phyloP scores from a whole-genome alignment of 2,888 invertebrate genomes.

The Nymphalis c-album region DNA sequence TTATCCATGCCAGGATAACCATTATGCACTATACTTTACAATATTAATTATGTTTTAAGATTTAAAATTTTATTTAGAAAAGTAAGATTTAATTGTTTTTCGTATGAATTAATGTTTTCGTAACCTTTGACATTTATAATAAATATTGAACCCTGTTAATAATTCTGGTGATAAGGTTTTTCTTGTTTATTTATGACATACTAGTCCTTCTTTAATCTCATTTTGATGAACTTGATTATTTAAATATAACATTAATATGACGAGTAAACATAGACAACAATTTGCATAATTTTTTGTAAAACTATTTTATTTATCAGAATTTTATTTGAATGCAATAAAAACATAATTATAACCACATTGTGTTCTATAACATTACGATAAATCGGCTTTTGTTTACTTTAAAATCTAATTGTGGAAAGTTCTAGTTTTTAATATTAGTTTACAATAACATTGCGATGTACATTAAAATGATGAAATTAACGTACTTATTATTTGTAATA shows the following conservation, averaged over 20 bases:
- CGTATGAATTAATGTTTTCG: conserved; percentile 12
- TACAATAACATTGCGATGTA: conserved; percentile 19
- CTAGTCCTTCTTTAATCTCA: conserved; percentile 10
- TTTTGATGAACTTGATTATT: conserved; percentile 1
- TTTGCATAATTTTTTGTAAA: neutral
- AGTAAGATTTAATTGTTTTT: conserved; percentile 11
- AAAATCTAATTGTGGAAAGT: conserved; percentile 18
- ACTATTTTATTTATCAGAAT: neutral
- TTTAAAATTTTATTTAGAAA: conserved; percentile 18
- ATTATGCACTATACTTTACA: neutral
- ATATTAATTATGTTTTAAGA: conserved; percentile 13
- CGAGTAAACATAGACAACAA: neutral
- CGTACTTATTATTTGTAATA: conserved; percentile 29
- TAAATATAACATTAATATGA: neutral
- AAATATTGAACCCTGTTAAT: conserved; percentile 19
- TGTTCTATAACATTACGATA: conserved; percentile 10
- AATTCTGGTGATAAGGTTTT: conserved; percentile 14
- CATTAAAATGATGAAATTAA: conserved; percentile 14
- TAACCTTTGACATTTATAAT: conserved; percentile 32
- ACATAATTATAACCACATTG: conserved; percentile 10
- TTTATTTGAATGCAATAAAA: neutral
- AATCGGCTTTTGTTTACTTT: conserved; percentile 5
- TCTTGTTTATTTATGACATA: conserved; percentile 18
- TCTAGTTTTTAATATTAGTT: conserved; percentile 20
- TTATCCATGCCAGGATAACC: neutral